Evolutionary conservation across 1,140 invertebrate genomes (phyloP).

Genomic region (Drosophila micromelanica): DNA sequence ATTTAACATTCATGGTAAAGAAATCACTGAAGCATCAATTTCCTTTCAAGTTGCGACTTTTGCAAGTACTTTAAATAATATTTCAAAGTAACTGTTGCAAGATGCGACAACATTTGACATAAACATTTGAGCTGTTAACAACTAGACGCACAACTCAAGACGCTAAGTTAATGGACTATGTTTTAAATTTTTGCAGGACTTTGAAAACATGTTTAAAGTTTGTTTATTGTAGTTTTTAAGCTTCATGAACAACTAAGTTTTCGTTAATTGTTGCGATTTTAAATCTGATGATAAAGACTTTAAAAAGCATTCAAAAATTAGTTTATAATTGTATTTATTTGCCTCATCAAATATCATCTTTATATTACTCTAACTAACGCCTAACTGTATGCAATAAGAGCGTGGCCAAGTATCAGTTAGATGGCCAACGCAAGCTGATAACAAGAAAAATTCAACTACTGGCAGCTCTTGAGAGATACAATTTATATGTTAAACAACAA

Average conservation of each 20-base stretch:
- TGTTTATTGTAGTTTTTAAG: not conserved
- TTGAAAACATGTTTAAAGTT: constrained; percentile 7
- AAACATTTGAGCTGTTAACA: not conserved
- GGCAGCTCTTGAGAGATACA: constrained; percentile 17
- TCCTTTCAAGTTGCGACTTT: not conserved
- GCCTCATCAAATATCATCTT: no score
- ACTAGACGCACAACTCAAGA: not conserved
- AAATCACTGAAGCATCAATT: not conserved
- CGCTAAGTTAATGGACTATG: not conserved
- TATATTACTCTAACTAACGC: not conserved
- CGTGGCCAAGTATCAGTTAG: not conserved
- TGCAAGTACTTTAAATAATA: constrained; percentile 1
- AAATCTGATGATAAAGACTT: no score
- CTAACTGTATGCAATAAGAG: not conserved
- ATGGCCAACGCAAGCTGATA: not conserved
- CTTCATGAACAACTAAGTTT: not conserved
- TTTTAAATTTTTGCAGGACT: not conserved
- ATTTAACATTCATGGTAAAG: constrained; percentile 1
- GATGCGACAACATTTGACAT: not conserved
- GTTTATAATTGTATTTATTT: no score
- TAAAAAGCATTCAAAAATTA: no score
- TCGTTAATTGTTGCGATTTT: no score
- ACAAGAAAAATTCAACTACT: constrained; percentile 9
- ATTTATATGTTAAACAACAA: constrained; percentile 59
- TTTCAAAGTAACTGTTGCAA: not conserved